A percentile compares a stretch with the other conserved stretches of the same genome.
phyloP scores from a whole-genome alignment of 2,797 vertebrate species.

The Acipenser oxyrinchus region DNA sequence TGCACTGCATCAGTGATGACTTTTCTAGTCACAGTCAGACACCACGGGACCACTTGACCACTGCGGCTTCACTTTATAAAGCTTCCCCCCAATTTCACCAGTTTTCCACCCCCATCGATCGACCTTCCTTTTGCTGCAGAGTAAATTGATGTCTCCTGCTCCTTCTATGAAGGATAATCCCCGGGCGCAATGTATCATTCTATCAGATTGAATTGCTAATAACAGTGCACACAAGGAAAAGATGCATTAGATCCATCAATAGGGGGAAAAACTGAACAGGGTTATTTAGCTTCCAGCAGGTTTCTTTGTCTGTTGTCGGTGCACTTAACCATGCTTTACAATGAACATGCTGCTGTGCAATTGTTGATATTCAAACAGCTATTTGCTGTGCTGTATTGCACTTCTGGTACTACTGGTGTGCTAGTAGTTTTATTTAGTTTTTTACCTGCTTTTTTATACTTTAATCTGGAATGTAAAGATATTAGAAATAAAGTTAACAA shows the following conservation, averaged over 20 bases:
- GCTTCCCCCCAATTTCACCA: neutral
- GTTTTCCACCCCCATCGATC: constrained; percentile 3
- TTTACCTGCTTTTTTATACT: no score
- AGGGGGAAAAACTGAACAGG: neutral
- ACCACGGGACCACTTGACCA: no score
- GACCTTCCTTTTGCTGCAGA: neutral
- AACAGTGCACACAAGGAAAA: constrained; percentile 1
- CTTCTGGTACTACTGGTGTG: no score
- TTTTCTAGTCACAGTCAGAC: no score
- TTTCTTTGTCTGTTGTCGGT: neutral
- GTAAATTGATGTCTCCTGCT: constrained; percentile 14
- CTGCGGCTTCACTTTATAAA: constrained; percentile 3
- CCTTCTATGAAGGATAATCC: constrained; percentile 9
- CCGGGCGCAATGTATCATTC: constrained; percentile 13
- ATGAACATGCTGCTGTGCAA: no score
- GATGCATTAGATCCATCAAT: constrained; percentile 4
- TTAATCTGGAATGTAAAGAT: no score
- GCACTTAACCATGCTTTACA: no score
- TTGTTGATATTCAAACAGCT: no score
- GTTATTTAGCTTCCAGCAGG: neutral
- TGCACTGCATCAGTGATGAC: no score
- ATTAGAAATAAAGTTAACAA: no score
- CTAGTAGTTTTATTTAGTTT: no score
- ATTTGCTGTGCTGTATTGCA: no score
- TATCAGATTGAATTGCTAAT: constrained; percentile 15